phyloP scores from a whole-genome alignment of 2,797 vertebrate genomes.

The Sebastes melanostomus region DNA sequence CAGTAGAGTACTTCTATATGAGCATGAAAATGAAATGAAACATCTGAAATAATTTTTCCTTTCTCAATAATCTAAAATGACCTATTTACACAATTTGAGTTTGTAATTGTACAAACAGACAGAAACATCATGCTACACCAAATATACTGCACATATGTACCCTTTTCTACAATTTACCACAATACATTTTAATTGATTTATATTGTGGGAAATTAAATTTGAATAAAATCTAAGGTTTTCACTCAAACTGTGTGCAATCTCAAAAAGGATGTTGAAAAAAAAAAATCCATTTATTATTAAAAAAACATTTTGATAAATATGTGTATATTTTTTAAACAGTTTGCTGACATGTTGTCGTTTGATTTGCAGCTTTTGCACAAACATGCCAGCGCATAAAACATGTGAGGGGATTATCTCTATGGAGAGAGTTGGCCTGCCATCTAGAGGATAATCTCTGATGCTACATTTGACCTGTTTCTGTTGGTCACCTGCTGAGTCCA shows the following conservation, averaged over 20 bases:
- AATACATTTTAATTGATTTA: neutral
- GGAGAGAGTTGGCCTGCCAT: constrained; percentile 48
- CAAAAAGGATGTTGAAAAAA: neutral
- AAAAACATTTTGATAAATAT: neutral
- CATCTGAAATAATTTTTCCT: neutral
- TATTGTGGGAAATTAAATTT: neutral
- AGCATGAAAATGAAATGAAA: neutral
- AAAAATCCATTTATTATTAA: neutral
- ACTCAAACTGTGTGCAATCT: neutral
- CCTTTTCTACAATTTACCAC: neutral
- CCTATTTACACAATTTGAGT: neutral
- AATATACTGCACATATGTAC: neutral
- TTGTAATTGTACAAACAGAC: neutral
- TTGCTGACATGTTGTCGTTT: neutral
- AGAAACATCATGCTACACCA: neutral
- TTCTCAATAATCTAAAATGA: neutral
- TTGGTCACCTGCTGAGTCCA: neutral
- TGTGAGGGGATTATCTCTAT: neutral
- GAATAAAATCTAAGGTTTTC: neutral
- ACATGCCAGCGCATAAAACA: neutral
- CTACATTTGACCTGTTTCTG: constrained; percentile 52
- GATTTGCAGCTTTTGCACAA: neutral
- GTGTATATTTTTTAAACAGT: neutral
- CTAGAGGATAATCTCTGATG: constrained; percentile 55
- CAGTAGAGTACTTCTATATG: neutral